Base-by-base conservation (phyloP, 2,888 invertebrate species). In the Subacronicta megacephala region DNA sequence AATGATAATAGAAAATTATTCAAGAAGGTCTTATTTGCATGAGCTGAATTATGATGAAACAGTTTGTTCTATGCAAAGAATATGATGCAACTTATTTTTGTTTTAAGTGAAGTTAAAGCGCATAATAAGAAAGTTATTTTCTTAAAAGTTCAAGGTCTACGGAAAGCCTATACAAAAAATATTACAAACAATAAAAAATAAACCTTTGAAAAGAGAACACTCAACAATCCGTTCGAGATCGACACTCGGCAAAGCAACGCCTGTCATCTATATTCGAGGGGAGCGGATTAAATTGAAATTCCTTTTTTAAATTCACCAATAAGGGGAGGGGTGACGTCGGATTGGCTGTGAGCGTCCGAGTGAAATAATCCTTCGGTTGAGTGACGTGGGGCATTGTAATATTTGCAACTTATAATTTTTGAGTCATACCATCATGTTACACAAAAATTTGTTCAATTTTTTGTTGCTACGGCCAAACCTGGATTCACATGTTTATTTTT, bases 231-330 rank as follows among this genome's bases (percentile, higher is more conserved):
- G 66, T 68, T 72, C 38, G 57, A 61, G 68, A 75, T 72, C 75
- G 66, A 70, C 63, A 72, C 64, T 68, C 72, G 64, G 76, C 70
- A 74, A 78, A 80, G 70, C 75, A 77, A 81, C 82, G 83, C 79
- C 84, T 85, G 89, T 84, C 88, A 81, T 84, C 75, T 84, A 81
- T 78, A 81, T 83, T 81, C 78, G 81, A 89, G 90, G 92, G 92
- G 92, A 93, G 85, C 84, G 82, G 86, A 90, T 92, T 88, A 90
- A 91, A 91, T 90, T 90, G 86, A 88, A 93, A 90, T 93, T 90
- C 90, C 89, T 88, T 92, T 92, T 93, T 92, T 84, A 90, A 92
- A 93, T 91, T 90, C 90, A 90, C 93, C 92, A 91, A 93, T 92
- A 85, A 82, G 87, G 90, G 89, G 89, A 90, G 85, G 90, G 90